Base-by-base conservation (phyloP, 2,113 vertebrate genomes). In the Semicossyphus pulcher region DNA sequence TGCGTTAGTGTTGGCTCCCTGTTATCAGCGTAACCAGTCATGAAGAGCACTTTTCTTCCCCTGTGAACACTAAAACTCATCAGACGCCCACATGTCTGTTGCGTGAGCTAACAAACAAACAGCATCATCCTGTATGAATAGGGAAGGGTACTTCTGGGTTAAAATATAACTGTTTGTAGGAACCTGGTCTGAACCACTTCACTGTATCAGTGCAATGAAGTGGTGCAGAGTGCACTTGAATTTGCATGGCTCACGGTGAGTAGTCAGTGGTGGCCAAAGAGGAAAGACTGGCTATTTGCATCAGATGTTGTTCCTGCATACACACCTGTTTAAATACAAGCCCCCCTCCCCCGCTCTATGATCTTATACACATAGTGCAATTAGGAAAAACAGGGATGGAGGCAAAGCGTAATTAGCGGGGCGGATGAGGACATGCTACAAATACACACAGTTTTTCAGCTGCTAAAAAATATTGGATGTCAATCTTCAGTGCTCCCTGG, bases 171-270 rank as follows among this genome's bases (percentile, higher is more conserved):
- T 68, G 41, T 78, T 56, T 3, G 37, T 83, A 45, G 37, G 68
- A 21, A 39, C 28, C 70, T 8, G 25, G 67, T 26, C 42, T 78
- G 66, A 84, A 69, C 20, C 77, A 52, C 71, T 72, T 44, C 76
- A 44, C 69, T 49, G 66, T 87, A 77, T 84, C 58, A 62, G 54
- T 59, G 78, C 73, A 37, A 65, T 79, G 44, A 74, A 81, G 62
- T 48, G 72, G 71, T 48, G 44, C 60, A 57, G 63, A 76, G 78
- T 82, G 63, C 78, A 72, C 72, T 76, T 76, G n/a, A 61, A 87
- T 94, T 93, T 94, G 83, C 91, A 92, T 92, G 65, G 53, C 72
- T 72, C 36, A 21, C 49, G 67, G 82, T 87, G 83, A 86, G 70
- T 59, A 56, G 67, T 78, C 54, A 81, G 74, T 39, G 58, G 65